Base-by-base conservation (phyloP, 2,888 invertebrate species). In the Meghimatium bilineatum region DNA sequence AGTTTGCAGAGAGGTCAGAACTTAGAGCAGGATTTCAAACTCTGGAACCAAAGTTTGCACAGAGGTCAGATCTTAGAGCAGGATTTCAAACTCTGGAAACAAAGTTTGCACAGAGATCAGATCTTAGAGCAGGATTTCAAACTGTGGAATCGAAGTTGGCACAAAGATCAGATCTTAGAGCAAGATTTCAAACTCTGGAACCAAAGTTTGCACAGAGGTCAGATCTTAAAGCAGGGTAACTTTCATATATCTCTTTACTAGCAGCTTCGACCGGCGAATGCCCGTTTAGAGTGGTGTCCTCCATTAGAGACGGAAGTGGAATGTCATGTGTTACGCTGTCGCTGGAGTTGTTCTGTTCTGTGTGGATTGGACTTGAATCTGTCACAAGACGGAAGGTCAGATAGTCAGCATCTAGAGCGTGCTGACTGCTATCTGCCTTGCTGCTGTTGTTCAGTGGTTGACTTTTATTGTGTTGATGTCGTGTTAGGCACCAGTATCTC, bases 391-490 rank as follows among this genome's bases (percentile, higher is more conserved):
- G 74, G 14, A 74, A 74, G 23, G 52, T 52, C 34, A 52, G 32
- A 32, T 74, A 74, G 29, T 52, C 74, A 1, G 32, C 74, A 32
- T 74, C 52, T 10, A 52, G 3, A 2, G 14, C 52, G 32, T 29
- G 52, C 29, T 60, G 66, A 14, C n/a, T 66, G 49, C 44, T 66
- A 8, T 67, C 67, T 1, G 20, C n/a, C 17, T 60, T 78, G 32
- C 78, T 78, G 67, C 66, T 78, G 12, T 77, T 77, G 44, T 78
- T 78, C 26, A 44, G 29, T 23, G 44, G 38, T 44, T 17, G 29
- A 23, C 2, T n/a, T n/a, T 6, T 36, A 8, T 78, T 49, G 44
- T 44, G 38, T 6, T 29, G 32, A 3, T 14, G 29, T 23, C 78
- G 38, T 23, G 20, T 17, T 17, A 52, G 29, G 1, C 23, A 76